A percentile compares a stretch with the other conserved stretches of the same genome.
These are phyloP conservation scores for Petroica traversi DNA, from an alignment of 2,113 vertebrate species.

Conservation along the genomic window DNA sequence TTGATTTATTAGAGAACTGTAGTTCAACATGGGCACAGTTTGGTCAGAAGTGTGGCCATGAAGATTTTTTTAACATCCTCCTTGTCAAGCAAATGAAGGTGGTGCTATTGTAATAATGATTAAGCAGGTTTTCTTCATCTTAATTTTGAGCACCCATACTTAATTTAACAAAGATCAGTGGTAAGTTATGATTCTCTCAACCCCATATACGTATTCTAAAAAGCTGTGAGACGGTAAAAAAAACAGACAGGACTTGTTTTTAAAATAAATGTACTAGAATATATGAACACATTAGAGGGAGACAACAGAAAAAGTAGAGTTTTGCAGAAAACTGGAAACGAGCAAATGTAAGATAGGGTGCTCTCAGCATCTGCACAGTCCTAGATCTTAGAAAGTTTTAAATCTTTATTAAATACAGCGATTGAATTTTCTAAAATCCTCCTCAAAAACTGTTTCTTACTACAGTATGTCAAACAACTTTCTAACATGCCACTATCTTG, in stretches of 20 bases:
- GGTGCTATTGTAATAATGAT: not conserved
- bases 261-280: not conserved
- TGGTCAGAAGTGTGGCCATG: not conserved
- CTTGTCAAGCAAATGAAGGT: not conserved
- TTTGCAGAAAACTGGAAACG: not conserved
- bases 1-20: not conserved
- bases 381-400: not conserved
- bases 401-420: not conserved
- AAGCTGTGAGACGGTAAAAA: not conserved
- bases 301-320: not conserved
- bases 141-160: not conserved
- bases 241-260: not conserved
- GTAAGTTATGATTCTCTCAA: not conserved
- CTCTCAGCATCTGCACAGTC: not conserved
- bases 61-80: not conserved
- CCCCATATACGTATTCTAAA: not conserved
- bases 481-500: not conserved
- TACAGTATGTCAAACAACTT: not conserved
- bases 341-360: not conserved
- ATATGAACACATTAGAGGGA: accelerated
- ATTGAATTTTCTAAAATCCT: not conserved
- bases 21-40: not conserved
- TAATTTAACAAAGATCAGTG: not conserved
- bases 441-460: not conserved
- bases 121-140: not conserved